phyloP scores from a whole-genome alignment of 2,888 invertebrate genomes.

The Oscheius sp. region DNA sequence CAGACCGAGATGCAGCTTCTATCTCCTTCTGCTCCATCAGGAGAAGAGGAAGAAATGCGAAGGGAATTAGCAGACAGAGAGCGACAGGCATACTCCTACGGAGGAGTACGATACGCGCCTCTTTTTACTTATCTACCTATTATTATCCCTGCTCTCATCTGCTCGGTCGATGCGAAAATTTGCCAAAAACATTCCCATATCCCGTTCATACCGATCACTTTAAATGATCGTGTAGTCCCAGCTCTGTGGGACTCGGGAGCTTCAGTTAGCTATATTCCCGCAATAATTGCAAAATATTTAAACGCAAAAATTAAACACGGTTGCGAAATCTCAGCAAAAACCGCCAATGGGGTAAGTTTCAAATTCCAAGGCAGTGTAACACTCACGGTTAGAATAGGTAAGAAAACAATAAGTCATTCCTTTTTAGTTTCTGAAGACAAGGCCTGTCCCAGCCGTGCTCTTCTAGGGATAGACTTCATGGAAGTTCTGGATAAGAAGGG shows the following conservation, averaged over 20 bases:
- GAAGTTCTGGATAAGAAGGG: conserved; percentile 7
- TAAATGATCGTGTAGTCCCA: background rate
- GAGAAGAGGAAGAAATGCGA: background rate
- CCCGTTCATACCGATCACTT: conserved; percentile 2
- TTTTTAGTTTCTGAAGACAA: conserved; percentile 15
- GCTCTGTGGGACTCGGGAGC: conserved; percentile 17
- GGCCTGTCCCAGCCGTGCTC: conserved; percentile 20
- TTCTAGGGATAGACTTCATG: conserved; percentile 30
- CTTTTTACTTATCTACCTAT: conserved; percentile 38
- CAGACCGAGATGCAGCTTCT: background rate
- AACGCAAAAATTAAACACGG: background rate
- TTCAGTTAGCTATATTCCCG: conserved; percentile 8
- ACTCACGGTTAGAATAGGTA: background rate
- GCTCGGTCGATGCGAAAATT: too few species aligned
- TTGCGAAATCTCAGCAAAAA: background rate
- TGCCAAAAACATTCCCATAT: too few species aligned
- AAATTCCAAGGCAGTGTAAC: background rate
- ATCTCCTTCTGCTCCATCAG: too few species aligned
- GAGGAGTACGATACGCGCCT: conserved; percentile 7
- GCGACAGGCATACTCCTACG: background rate
- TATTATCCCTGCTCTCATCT: conserved; percentile 22
- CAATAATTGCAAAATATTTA: background rate
- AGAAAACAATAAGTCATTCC: background rate
- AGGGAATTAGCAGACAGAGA: background rate
- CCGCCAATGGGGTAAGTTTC: conserved; percentile 12